Percentiles rank a stretch among this genome's conserved stretches.
These are phyloP conservation scores for Phocides pigmalion DNA, from an alignment of 1,140 invertebrate genomes.

Conservation along the genomic window DNA sequence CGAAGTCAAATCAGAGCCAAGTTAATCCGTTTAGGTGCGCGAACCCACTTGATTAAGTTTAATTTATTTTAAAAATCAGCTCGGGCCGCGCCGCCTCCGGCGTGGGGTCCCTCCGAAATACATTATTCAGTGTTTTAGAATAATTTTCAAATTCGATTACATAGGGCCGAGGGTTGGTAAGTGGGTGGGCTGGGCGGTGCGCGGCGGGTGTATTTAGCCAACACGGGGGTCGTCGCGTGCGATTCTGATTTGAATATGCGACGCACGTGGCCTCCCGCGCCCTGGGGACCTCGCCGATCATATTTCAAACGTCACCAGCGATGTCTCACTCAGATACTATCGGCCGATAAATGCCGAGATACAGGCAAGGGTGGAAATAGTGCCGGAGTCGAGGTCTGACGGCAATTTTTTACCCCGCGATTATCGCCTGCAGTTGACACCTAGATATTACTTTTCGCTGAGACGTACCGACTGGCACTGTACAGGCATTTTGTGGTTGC, in stretches of 20 bases:
- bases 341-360: constrained; percentile 78
- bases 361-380: constrained; percentile 78
- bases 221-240: constrained; percentile 80
- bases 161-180: constrained; percentile 81
- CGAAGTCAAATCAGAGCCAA: constrained; percentile 79
- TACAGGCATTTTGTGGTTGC: constrained; percentile 70
- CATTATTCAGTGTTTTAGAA: constrained; percentile 84
- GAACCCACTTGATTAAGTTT: constrained; percentile 83
- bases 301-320: constrained; percentile 82
- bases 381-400: constrained; percentile 56
- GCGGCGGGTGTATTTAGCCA: constrained; percentile 81
- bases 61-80: constrained; percentile 83
- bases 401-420: constrained; percentile 80
- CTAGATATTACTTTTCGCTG: constrained; percentile 80
- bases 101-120: constrained; percentile 74
- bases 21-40: constrained; percentile 82
- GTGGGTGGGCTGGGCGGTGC: constrained; percentile 77
- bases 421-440: constrained; percentile 82
- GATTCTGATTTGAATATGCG: constrained; percentile 81
- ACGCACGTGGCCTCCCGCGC: constrained; percentile 74
- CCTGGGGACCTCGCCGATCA: constrained; percentile 78
- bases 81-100: constrained; percentile 68
- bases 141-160: constrained; percentile 84
- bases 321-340: constrained; percentile 83
- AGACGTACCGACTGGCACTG: constrained; percentile 49